These are phyloP conservation scores for Noctua janthe DNA, from an alignment of 2,888 invertebrate genomes.

Conservation along the genomic window DNA sequence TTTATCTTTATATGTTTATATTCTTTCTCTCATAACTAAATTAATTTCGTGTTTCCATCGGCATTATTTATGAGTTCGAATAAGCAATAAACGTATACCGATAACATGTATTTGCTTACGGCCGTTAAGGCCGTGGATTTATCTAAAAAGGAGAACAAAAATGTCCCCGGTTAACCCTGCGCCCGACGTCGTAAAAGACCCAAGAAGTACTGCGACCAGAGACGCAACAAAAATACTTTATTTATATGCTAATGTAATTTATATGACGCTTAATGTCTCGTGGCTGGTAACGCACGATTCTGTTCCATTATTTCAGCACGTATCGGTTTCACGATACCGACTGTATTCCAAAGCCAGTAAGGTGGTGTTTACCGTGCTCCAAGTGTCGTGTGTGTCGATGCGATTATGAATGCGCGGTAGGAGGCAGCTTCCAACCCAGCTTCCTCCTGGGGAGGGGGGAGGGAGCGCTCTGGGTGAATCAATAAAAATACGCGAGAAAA, in stretches of 20 bases:
- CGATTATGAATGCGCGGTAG: conserved; percentile 90
- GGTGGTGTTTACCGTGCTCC: conserved; percentile 78
- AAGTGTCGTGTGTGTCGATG: conserved; percentile 86
- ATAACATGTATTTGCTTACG: conserved; percentile 89
- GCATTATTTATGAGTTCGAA: conserved; percentile 88
- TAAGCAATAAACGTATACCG: conserved; percentile 89
- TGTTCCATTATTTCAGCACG: conserved; percentile 84
- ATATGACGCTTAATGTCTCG: conserved; percentile 90
- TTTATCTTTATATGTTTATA: conserved; percentile 78
- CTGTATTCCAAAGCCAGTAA: conserved; percentile 77
- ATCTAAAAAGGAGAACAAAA: conserved; percentile 90
- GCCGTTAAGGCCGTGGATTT: conserved; percentile 89
- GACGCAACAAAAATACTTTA: conserved; percentile 90
- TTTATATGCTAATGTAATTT: conserved; percentile 91
- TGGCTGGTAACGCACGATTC: conserved; percentile 90
- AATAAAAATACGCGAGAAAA: conserved; percentile 90
- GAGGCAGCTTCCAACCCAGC: conserved; percentile 88
- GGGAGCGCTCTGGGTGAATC: conserved; percentile 82
- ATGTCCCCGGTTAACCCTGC: conserved; percentile 86
- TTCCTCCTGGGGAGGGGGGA: conserved; percentile 81
- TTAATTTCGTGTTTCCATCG: conserved; percentile 88
- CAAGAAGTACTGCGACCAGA: conserved; percentile 82
- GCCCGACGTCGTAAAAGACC: conserved; percentile 87
- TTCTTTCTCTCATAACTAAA: conserved; percentile 85
- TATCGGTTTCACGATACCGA: conserved; percentile 67